Evolutionary conservation across 2,113 vertebrate genomes (phyloP), one percentile per base, ranked within the genome.

Genomic region (Grammomys surdaster): DNA sequence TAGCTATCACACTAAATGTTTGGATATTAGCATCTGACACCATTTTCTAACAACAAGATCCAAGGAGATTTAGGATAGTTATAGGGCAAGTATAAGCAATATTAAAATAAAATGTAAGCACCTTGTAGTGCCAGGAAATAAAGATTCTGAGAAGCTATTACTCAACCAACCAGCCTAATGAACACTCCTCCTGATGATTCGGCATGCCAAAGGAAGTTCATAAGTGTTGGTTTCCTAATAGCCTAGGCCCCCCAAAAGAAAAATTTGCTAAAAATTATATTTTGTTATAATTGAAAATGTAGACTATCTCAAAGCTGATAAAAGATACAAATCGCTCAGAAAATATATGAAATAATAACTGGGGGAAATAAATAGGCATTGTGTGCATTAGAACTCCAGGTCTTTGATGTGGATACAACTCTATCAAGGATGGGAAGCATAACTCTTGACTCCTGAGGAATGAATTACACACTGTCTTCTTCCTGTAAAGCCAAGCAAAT

Each of bases 211-310:
- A 90, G 46, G 54, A 31, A 56, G 56, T 19, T 28, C 13, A 67
- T 2, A 20, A 40, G 20, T 26, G 40, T n/a, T 31, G 46, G 33
- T 60, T 75, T 48, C 26, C 70, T 40, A 85, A 51, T n/a, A 77
- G 33, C 33, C 4, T 73, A 80, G 36, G 12, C 48, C n/a, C 51
- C 51, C 9, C 1, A 28, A 28, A 70, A 43, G 19, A 88, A 51
- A 73, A 56, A 16, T 4, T 36, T 51, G 70, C 76, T 54, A 58
- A 95, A n/a, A 58, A 24, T 4, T 60, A 2, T 19, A 51, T n/a
- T 87, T 7, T 24, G 4, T n/a, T 92, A 72, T 72, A 93, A 87
- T 84, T 95, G 36, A 89, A 93, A 78, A 5, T 89, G 40, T 43
- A 63, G 48, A 69, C 54, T 31, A 78, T 31, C 5, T 1, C 51